phyloP scores from a whole-genome alignment of 2,797 vertebrate species.

The Yasuhikotakia modesta region DNA sequence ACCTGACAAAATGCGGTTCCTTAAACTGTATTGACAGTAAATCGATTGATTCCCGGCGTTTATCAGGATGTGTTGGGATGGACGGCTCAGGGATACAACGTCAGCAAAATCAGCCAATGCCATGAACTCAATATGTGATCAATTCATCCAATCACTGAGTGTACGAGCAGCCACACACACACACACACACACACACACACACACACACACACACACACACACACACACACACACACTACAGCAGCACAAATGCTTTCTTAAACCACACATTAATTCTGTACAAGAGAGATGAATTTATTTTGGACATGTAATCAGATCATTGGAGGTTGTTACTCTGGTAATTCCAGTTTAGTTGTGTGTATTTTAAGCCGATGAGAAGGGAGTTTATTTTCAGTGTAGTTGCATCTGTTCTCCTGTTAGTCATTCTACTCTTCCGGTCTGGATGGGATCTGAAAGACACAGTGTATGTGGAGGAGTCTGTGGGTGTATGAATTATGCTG shows the following conservation, averaged over 20 bases:
- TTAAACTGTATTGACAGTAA: conserved; percentile 64
- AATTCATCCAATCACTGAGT: conserved; percentile 45
- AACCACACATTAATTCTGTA: background rate
- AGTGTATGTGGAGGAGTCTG: conserved; percentile 36
- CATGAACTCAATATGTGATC: conserved; percentile 26
- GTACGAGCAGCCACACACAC: background rate
- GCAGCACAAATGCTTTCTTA: background rate
- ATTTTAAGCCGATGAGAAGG: conserved; percentile 18
- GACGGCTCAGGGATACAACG: conserved; percentile 14
- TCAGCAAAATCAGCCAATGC: conserved; percentile 49
- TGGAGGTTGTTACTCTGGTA: background rate
- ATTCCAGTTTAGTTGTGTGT: conserved; percentile 1
- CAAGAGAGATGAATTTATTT: background rate
- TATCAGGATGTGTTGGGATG: conserved; percentile 48
- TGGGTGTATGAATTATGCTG: conserved; percentile 47
- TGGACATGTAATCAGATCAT: background rate
- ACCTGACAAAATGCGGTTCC: conserved; percentile 13
- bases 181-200: too few relatives aligned
- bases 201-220: too few relatives aligned
- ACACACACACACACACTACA: too few relatives aligned
- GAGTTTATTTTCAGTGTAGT: conserved; percentile 31
- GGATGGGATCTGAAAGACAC: conserved; percentile 29
- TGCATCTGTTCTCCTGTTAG: conserved; percentile 45
- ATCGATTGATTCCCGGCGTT: conserved; percentile 63
- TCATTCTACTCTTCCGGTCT: conserved; percentile 42